These are phyloP conservation scores for Nebria salina DNA, from an alignment of 2,888 invertebrate genomes.

Conservation along the genomic window DNA sequence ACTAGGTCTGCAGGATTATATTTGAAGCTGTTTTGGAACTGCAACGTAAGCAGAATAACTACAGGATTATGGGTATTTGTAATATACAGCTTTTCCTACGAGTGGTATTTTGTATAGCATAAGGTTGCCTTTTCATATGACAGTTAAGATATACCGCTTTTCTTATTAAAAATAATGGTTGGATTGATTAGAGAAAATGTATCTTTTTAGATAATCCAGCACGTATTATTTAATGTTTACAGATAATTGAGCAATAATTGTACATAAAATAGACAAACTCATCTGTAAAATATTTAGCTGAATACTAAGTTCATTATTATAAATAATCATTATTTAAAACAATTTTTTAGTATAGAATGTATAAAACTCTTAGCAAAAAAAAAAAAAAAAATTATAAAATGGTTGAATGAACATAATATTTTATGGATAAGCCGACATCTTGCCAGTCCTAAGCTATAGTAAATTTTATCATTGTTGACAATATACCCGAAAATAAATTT, in stretches of 20 bases:
- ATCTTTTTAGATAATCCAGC: neutral
- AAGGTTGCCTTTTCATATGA: neutral
- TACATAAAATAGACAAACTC: no score
- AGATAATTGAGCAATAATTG: no score
- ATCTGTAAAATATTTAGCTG: no score
- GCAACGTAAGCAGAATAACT: neutral
- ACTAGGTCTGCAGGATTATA: neutral
- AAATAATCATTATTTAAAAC: no score
- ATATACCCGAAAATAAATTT: neutral
- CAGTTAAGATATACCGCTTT: neutral
- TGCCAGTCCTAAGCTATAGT: neutral
- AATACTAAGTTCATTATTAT: no score
- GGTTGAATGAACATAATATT: neutral
- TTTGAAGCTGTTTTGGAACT: neutral
- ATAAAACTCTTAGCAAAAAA: neutral
- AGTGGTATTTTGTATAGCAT: neutral
- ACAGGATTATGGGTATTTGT: slow-evolving; percentile 1
- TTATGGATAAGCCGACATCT: neutral
- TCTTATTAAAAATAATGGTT: neutral
- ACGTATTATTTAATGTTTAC: no score
- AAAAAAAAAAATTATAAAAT: neutral
- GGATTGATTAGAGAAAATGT: neutral
- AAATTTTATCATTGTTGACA: neutral
- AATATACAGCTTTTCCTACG: neutral
- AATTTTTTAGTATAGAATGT: neutral